phyloP scores from a whole-genome alignment of 2,888 invertebrate species.

The Thelaira solivaga region DNA sequence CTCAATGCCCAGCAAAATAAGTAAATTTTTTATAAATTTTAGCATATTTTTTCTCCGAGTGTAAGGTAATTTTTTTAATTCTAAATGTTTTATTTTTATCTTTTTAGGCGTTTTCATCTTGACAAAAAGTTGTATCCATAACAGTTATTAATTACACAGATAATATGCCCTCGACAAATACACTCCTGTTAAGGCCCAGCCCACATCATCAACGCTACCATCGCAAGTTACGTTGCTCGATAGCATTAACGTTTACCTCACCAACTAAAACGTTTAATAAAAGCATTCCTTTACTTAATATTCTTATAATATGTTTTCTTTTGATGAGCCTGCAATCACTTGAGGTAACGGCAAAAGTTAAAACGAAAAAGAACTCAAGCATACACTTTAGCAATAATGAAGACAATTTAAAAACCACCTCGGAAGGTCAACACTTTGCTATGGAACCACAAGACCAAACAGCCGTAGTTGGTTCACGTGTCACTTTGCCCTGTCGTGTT shows the following conservation, averaged over 20 bases:
- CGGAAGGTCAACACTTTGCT: constrained; percentile 86
- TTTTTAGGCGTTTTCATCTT: constrained; percentile 62
- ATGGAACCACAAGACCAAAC: constrained; percentile 95
- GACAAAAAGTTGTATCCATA: constrained; percentile 41
- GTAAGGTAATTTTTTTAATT: too few relatives aligned
- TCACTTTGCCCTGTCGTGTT: constrained; percentile 93
- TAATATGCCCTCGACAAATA: constrained; percentile 51
- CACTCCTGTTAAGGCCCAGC: constrained; percentile 37
- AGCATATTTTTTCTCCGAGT: too few relatives aligned
- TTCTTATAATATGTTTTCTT: constrained; percentile 45
- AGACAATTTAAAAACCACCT: constrained; percentile 58
- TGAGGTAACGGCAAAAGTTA: constrained; percentile 62
- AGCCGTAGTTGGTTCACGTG: constrained; percentile 91
- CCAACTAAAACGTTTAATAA: background rate
- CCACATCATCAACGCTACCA: constrained; percentile 20
- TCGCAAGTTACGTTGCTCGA: constrained; percentile 10
- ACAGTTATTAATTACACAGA: constrained; percentile 9
- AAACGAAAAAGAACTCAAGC: constrained; percentile 64
- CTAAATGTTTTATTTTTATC: constrained; percentile 5
- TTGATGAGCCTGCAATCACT: constrained; percentile 36
- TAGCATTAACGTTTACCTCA: constrained; percentile 5
- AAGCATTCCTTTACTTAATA: constrained; percentile 55
- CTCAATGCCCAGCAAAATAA: too few relatives aligned
- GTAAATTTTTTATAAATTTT: too few relatives aligned
- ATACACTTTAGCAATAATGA: constrained; percentile 63